phyloP scores from a whole-genome alignment of 2,888 invertebrate genomes.

The Tricholauxania praeusta region DNA sequence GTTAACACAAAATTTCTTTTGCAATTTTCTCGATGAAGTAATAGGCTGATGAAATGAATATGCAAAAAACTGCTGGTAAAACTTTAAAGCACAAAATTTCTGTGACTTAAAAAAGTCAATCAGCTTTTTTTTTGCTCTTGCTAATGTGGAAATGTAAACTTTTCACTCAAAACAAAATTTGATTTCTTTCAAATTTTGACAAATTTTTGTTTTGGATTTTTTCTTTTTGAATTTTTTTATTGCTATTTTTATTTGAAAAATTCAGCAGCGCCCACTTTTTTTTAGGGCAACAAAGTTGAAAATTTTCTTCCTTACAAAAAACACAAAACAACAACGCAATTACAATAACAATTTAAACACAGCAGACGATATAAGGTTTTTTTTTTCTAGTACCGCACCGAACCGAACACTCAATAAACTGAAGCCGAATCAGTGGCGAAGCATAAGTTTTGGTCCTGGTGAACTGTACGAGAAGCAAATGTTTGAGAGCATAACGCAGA shows the following conservation, averaged over 20 bases:
- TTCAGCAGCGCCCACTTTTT: background rate
- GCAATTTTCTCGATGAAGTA: too few relatives aligned
- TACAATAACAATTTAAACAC: slow-evolving; percentile 31
- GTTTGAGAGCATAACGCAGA: background rate
- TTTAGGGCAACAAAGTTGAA: slow-evolving; percentile 1
- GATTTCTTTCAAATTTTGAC: slow-evolving; percentile 38
- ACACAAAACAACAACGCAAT: slow-evolving; percentile 31
- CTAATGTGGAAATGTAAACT: slow-evolving; percentile 1
- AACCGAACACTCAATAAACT: slow-evolving; percentile 37
- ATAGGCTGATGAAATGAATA: too few relatives aligned
- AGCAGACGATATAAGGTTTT: slow-evolving; percentile 1
- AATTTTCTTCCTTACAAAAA: background rate
- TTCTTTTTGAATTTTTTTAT: slow-evolving; percentile 24
- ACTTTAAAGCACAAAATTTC: too few relatives aligned
- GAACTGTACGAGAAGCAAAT: slow-evolving; percentile 7
- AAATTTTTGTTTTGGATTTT: slow-evolving; percentile 32
- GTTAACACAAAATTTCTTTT: slow-evolving; percentile 5
- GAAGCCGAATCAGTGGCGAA: slow-evolving; percentile 30
- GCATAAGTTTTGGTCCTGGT: slow-evolving; percentile 35
- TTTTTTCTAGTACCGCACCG: slow-evolving; percentile 29
- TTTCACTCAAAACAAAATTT: slow-evolving; percentile 39
- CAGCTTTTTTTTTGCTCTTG: too few relatives aligned
- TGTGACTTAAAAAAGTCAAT: too few relatives aligned
- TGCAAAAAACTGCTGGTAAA: too few relatives aligned
- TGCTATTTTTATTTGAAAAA: background rate